phyloP scores from a whole-genome alignment of 2,888 invertebrate genomes.

The Tetragnatha montana region DNA sequence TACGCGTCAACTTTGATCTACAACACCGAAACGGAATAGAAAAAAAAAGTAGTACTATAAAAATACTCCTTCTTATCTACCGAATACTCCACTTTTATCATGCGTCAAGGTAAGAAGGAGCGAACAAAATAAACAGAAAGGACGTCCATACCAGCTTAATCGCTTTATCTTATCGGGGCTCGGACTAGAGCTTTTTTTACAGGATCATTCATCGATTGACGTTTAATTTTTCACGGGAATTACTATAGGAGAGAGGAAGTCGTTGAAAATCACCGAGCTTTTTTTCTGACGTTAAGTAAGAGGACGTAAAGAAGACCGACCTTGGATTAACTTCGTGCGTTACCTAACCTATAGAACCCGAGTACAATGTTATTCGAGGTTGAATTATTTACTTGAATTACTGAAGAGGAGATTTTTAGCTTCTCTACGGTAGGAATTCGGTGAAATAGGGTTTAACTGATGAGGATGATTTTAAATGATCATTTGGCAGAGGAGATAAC shows the following conservation, averaged over 20 bases:
- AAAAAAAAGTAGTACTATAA: conserved; percentile 23
- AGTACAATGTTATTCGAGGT: too few relatives aligned
- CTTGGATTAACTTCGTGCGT: too few relatives aligned
- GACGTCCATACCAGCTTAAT: conserved; percentile 1
- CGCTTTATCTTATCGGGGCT: conserved; percentile 45
- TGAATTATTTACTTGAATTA: too few relatives aligned
- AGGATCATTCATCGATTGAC: conserved; percentile 40
- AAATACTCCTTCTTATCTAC: conserved; percentile 33
- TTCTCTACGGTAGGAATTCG: too few relatives aligned
- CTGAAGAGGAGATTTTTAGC: too few relatives aligned
- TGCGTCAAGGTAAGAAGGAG: conserved; percentile 22
- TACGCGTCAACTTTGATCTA: not conserved
- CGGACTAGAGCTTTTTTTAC: conserved; percentile 39
- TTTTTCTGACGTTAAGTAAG: not conserved
- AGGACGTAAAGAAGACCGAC: too few relatives aligned
- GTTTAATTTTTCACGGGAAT: conserved; percentile 17
- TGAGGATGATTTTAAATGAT: too few relatives aligned
- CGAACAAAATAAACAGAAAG: conserved; percentile 33
- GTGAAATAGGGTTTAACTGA: too few relatives aligned
- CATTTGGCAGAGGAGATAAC: too few relatives aligned
- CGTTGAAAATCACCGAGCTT: not conserved
- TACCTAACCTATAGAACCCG: too few relatives aligned
- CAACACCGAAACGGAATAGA: not conserved
- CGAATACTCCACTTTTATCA: conserved; percentile 14
- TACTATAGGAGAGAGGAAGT: not conserved